Evolutionary conservation across 2,888 invertebrate genomes (phyloP), one percentile per base, ranked within the genome.

Genomic region (Mythimna pallens): DNA sequence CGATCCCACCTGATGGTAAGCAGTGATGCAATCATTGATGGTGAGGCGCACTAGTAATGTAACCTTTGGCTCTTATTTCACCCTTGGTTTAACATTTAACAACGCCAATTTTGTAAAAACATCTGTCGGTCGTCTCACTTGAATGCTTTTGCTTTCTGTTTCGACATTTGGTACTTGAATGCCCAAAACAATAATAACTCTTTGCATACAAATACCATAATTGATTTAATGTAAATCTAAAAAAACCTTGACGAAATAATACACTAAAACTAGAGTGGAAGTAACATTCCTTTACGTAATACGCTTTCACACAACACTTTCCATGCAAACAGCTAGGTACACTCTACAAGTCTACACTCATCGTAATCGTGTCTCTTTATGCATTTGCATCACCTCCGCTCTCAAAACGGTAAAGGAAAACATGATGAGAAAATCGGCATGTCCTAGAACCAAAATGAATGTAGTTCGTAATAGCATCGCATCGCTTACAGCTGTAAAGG

Each of bases 271-370:
- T 20, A 50, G 20, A 50, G 22, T 62, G 61, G 12, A 40, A 55
- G 17, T 43, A n/a, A 50, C 34, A 70, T 70, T 55, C 20, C 34
- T 43, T 5, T 47, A 47, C 47, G 6, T 57, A 52, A 57, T 59
- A 58, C 22, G 50, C 47, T 79, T 69, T 69, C 75, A 70, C 54
- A 55, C 52, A 47, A 52, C 61, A 58, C 22, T 78, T 57, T 61
- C 30, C 22, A 64, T 25, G 65, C 8, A 1, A 52, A 52, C 64
- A 54, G 1, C 9, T 43, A 55, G 22, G 4, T 50, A 50, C 20
- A 20, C 6, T 50, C 50, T 20, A 47, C 17, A 47, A 20, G 1
- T 50, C 50, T 20, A 47, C 17, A 47, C 47, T 17, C 17, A 20
- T 47, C n/a, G 6, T 20, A 47, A 47, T 20, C 47, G 0, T 14